These are phyloP conservation scores for Mimachlamys varia DNA, from an alignment of 2,888 invertebrate species.

Conservation along the genomic window DNA sequence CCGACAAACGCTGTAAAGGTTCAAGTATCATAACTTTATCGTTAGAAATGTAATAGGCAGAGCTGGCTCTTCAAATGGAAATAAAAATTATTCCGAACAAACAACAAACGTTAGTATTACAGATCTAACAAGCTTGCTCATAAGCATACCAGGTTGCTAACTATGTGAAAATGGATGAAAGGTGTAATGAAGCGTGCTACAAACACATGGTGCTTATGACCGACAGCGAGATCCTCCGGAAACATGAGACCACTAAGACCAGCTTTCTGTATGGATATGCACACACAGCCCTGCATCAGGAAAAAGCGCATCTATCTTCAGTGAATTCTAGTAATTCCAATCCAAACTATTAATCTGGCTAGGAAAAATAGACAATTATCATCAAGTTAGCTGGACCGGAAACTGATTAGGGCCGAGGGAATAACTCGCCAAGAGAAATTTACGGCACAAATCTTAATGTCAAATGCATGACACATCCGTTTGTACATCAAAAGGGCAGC, in stretches of 20 bases:
- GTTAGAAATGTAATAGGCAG: background rate
- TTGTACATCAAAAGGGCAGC: background rate
- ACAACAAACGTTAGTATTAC: background rate
- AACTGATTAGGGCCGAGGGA: background rate
- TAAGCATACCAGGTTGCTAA: background rate
- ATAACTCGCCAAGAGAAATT: background rate
- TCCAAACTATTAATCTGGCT: background rate
- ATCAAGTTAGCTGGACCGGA: background rate
- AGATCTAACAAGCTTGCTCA: slow-evolving; percentile 15
- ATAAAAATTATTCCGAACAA: background rate
- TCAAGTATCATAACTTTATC: background rate
- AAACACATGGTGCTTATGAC: background rate
- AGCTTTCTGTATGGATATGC: background rate
- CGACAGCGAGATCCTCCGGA: background rate
- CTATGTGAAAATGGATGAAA: background rate
- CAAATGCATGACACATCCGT: background rate
- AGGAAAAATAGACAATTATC: background rate
- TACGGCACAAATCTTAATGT: background rate
- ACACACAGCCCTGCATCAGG: background rate
- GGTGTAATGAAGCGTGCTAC: background rate
- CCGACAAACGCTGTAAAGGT: background rate
- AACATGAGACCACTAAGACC: background rate
- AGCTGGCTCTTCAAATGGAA: slow-evolving; percentile 2
- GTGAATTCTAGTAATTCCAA: background rate
- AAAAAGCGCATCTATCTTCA: background rate